Base-by-base conservation (phyloP, 2,888 invertebrate species). In the Drosophila nr. perissopoda region DNA sequence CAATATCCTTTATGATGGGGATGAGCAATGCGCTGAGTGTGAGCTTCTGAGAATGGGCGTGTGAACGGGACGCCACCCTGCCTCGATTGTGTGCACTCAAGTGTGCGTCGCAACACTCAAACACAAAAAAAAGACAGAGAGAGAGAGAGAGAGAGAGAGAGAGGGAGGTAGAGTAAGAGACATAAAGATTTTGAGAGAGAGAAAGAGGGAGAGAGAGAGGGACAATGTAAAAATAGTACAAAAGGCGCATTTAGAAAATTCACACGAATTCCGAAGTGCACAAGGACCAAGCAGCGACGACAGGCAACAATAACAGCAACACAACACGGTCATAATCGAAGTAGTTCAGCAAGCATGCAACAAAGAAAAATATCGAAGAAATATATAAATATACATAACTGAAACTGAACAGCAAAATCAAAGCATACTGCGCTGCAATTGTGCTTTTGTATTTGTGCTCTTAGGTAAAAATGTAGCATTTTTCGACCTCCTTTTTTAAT, bases 351-450 rank as follows among this genome's bases (percentile, higher is more conserved):
- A 60, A 72, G 56, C 34, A 69, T 52, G 10, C 58, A 52, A 18
- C 27, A 25, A 36, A 56, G 60, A 65, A 53, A 48, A 64, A 62
- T 53, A 29, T 33, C 53, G 18, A 48, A n/a, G 8, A 40, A 8
- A 13, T 31, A 2, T 38, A 34, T 42, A 45, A 10, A 11, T 21
- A 61, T 21, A 66, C 45, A 62, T 56, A 78, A 73, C 77, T 77
- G 77, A 78, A 87, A 82, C 73, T 81, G 86, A 77, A 71, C 86
- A 88, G 71, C 86, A 76, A 86, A 88, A 88, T 88, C 88, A 86
- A 83, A 77, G 82, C 80, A 83, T 75, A 86, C 71, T 78, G 73
- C 71, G 73, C 64, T 87, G 78, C 82, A 81, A 59, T 56, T 52
- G 42, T 60, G 16, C 45, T 27, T 58, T n/a, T 63, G 40, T 31